Evolutionary conservation across 2,797 vertebrate species (phyloP).

Genomic region (Sorex maritimensis): DNA sequence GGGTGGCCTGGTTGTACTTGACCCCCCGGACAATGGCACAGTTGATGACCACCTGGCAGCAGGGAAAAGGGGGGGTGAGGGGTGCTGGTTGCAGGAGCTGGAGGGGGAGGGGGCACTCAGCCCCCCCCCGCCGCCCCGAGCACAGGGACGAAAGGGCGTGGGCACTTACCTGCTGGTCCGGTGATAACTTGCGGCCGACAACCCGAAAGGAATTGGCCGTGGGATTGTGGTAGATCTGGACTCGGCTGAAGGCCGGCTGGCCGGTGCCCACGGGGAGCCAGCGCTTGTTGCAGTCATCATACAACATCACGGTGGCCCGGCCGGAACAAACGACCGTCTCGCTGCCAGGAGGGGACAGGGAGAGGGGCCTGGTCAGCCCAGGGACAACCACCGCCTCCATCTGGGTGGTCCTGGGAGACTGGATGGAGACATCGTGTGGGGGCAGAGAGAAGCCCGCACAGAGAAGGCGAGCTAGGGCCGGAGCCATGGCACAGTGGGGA

Average conservation of each 20-base stretch:
- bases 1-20: slow-evolving; percentile 97
- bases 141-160: not conserved
- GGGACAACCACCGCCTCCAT: not conserved
- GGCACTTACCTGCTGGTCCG: slow-evolving; percentile 94
- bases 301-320: slow-evolving; percentile 96
- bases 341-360: slow-evolving; percentile 83
- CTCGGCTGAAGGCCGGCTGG: slow-evolving; percentile 94
- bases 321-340: slow-evolving; percentile 96
- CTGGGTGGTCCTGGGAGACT: not conserved
- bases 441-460: not conserved
- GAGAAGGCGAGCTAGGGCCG: not conserved
- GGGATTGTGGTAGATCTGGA: slow-evolving; percentile 97
- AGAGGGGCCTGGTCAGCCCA: not conserved
- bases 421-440: not conserved
- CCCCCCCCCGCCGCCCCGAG: fast-evolving
- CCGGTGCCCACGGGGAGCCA: slow-evolving; percentile 95
- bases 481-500: no score
- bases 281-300: slow-evolving; percentile 95
- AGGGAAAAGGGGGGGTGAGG: not conserved
- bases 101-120: not conserved
- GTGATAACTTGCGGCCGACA: slow-evolving; percentile 96
- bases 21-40: slow-evolving; percentile 94
- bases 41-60: slow-evolving; percentile 96
- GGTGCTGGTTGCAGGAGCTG: fast-evolving
- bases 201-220: slow-evolving; percentile 94